Percentiles rank a stretch among this genome's conserved stretches.
These are phyloP conservation scores for Oncorhynchus kisutch DNA, from an alignment of 2,113 vertebrate species.

Conservation along the genomic window DNA sequence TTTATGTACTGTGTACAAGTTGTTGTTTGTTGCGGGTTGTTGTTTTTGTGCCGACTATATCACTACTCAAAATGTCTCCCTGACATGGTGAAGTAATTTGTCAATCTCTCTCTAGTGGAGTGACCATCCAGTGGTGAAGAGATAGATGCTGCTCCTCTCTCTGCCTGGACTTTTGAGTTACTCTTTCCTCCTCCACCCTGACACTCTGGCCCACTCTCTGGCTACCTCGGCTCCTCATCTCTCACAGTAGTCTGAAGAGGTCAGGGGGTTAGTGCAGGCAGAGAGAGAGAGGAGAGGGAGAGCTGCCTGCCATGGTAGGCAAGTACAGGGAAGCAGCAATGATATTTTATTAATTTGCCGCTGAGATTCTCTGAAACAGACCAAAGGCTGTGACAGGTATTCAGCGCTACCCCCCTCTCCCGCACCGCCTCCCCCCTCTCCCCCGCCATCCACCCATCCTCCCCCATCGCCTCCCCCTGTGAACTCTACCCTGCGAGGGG, in stretches of 20 bases:
- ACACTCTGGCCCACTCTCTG: slow-evolving; percentile 62
- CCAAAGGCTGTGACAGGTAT: slow-evolving; percentile 97
- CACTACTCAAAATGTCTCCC: slow-evolving; percentile 61
- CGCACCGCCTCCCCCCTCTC: slow-evolving; percentile 14
- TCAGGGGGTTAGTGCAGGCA: slow-evolving; percentile 71
- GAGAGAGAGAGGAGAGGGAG: slow-evolving; percentile 53
- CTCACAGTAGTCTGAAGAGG: slow-evolving; percentile 66
- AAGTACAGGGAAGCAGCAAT: slow-evolving; percentile 65
- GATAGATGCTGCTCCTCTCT: slow-evolving; percentile 26
- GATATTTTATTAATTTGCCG: slow-evolving; percentile 81
- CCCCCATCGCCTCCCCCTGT: slow-evolving; percentile 81
- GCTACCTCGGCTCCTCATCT: slow-evolving; percentile 67
- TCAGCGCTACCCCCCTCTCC: slow-evolving; percentile 44
- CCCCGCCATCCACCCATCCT: slow-evolving; percentile 63
- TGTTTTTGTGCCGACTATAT: slow-evolving; percentile 34
- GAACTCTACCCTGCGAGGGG: slow-evolving; percentile 95
- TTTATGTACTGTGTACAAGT: slow-evolving; percentile 38
- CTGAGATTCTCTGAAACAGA: slow-evolving; percentile 74
- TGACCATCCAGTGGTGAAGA: slow-evolving; percentile 63
- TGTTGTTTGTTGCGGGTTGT: slow-evolving; percentile 53
- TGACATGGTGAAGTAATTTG: slow-evolving; percentile 61
- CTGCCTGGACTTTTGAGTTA: slow-evolving; percentile 56
- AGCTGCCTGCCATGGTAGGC: slow-evolving; percentile 65
- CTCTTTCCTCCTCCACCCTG: slow-evolving; percentile 61
- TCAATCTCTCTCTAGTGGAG: slow-evolving; percentile 70